phyloP scores from a whole-genome alignment of 2,113 vertebrate genomes.

The Petrocephalus microphthalmus region DNA sequence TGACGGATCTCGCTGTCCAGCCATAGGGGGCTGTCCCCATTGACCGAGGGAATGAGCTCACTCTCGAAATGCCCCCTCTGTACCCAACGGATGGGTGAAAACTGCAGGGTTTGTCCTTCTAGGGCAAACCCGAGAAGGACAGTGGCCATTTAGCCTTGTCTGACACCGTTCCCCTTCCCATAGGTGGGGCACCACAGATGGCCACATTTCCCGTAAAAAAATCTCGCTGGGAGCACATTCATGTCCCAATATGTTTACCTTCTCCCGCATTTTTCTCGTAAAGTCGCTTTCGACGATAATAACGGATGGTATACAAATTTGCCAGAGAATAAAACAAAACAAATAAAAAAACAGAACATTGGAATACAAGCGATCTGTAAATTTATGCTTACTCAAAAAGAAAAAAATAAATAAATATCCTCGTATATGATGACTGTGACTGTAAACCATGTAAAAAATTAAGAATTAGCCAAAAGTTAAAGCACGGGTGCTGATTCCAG shows the following conservation, averaged over 20 bases:
- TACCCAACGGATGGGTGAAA: constrained; percentile 9
- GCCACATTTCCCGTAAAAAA: background rate
- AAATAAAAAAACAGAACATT: background rate
- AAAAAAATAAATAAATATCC: background rate
- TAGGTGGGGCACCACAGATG: constrained; percentile 5
- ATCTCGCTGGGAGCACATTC: constrained; percentile 4
- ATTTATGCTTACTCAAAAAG: background rate
- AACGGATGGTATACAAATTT: background rate
- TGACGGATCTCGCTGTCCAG: background rate
- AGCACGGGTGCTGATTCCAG: background rate
- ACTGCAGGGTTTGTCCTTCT: constrained; percentile 1
- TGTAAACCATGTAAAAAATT: background rate
- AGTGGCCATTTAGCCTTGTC: constrained; percentile 1
- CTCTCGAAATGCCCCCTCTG: background rate
- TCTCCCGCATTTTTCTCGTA: background rate
- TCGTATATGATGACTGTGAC: background rate
- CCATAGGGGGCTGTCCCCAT: constrained; percentile 6
- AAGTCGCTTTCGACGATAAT: background rate
- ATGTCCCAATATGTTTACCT: constrained; percentile 4
- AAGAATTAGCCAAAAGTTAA: background rate
- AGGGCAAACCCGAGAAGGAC: constrained; percentile 4
- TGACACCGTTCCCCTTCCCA: background rate
- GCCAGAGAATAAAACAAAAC: background rate
- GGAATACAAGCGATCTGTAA: background rate
- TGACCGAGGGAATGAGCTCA: constrained; percentile 1